Evolutionary conservation across 2,113 vertebrate species (phyloP).

Genomic region (Entosphenus tridentatus): DNA sequence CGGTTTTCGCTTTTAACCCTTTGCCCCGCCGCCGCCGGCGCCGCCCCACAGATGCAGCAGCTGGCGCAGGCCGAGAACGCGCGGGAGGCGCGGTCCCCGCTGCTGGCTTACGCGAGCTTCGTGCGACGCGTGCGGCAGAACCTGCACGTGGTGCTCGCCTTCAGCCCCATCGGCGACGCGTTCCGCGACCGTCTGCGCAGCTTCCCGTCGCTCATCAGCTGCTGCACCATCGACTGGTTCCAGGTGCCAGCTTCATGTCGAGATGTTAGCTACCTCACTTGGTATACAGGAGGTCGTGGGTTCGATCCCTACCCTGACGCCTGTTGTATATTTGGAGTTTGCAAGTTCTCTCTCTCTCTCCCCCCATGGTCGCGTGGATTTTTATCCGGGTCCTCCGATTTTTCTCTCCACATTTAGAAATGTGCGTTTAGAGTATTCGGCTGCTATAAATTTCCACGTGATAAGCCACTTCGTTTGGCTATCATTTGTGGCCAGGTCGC

Average conservation of each 20-base stretch:
- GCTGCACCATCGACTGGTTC: constrained; percentile 16
- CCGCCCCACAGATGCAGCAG: too few relatives aligned
- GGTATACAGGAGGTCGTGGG: too few relatives aligned
- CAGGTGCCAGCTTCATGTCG: constrained; percentile 11
- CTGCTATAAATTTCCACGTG: too few relatives aligned
- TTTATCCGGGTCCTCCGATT: too few relatives aligned
- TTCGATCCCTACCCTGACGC: not conserved
- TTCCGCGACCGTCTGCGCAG: constrained; percentile 15
- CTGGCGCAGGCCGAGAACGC: constrained; percentile 13
- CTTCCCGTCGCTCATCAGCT: constrained; percentile 14
- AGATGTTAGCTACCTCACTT: too few relatives aligned
- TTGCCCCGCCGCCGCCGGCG: too few relatives aligned
- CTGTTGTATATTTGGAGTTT: not conserved
- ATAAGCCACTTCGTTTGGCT: too few relatives aligned
- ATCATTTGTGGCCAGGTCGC: too few relatives aligned
- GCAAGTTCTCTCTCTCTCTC: not conserved
- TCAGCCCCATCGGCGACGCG: constrained; percentile 13
- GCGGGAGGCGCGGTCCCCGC: constrained; percentile 14
- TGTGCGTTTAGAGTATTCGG: too few relatives aligned
- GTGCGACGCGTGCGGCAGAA: constrained; percentile 15
- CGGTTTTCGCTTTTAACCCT: too few relatives aligned
- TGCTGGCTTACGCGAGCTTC: constrained; percentile 16
- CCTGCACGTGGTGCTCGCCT: constrained; percentile 12
- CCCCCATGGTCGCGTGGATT: not conserved
- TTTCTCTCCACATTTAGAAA: too few relatives aligned